Evolutionary conservation across 2,888 invertebrate genomes (phyloP), one percentile per base, ranked within the genome.

Genomic region (Erpobdella octoculata): DNA sequence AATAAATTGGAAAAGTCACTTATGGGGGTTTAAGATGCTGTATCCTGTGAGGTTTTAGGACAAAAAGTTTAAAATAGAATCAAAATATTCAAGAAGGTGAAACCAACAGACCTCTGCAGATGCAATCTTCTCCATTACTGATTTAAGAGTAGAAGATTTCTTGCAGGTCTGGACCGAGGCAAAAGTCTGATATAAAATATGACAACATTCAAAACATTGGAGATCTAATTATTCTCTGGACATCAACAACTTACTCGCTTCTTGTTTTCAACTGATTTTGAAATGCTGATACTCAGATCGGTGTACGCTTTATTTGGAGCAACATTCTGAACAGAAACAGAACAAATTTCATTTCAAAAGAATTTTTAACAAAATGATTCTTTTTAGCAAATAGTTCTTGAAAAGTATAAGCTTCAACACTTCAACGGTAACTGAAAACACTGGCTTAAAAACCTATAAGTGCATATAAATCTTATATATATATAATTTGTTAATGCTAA

Each of bases 121-220:
- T 9, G 62, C 58, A n/a, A 71, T 71, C 37, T 48, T 65, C 41
- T 71, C 71, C 71, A 71, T 71, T 28, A 67, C 71, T 9, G 66
- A 65, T 12, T 53, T 38, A 33, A 71, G 58, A 9, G 66, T 71
- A 9, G 46, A 46, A 15, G 71, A 36, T 31, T 71, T 71, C n/a
- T 28, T 28, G 58, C 71, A 71, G 36, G 66, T 71, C 28, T 53
- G 62, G 21, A 71, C 71, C 21, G 21, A 35, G 36, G 64, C 48
- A 53, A 66, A 61, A 21, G 53, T 36, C 71, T 71, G 35, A 18
- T 25, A 2, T 25, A 12, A 58, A n/a, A n/a, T n/a, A 67, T 21
- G 21, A 66, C 36, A 37, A 65, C 4, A 37, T 4, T n/a, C 66
- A 66, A 1, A 46, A 46, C 15, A 18, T 46, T 15, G 46, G 15